A percentile compares a stretch with the other conserved stretches of the same genome.
phyloP scores from a whole-genome alignment of 1,140 invertebrate genomes.

The Tetraneura akinire region DNA sequence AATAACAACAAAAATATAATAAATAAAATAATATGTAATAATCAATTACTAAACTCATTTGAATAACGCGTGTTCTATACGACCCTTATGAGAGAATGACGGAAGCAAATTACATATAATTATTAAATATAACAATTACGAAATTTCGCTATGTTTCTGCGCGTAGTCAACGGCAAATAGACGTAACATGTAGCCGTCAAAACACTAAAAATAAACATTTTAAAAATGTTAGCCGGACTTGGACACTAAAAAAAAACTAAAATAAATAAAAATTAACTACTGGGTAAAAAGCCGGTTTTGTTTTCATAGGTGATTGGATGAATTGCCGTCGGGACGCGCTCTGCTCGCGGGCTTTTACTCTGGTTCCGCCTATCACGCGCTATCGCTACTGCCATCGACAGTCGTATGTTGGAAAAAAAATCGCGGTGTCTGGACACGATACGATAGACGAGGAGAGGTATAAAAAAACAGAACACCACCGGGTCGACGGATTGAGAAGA shows the following conservation, averaged over 20 bases:
- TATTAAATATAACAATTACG: no score
- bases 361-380: neutral
- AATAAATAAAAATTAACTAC: slow-evolving; percentile 15
- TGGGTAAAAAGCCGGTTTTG: slow-evolving; percentile 42
- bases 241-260: slow-evolving; percentile 4
- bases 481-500: neutral
- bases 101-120: no score
- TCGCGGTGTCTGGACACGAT: slow-evolving; percentile 42
- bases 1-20: no score
- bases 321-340: slow-evolving; percentile 29
- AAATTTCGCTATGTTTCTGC: no score
- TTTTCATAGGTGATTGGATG: slow-evolving; percentile 44
- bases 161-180: slow-evolving; percentile 27
- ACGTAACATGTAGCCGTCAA: slow-evolving; percentile 27
- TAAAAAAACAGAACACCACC: slow-evolving; percentile 3
- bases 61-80: no score
- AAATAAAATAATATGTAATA: no score
- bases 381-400: neutral
- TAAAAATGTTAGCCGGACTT: neutral
- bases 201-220: slow-evolving; percentile 20
- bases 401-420: slow-evolving; percentile 19
- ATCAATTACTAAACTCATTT: no score
- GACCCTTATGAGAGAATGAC: no score
- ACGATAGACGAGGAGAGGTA: neutral
- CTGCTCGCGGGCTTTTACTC: slow-evolving; percentile 32